These are phyloP conservation scores for Fistularia commersonii DNA, from an alignment of 2,797 vertebrate species.

Conservation along the genomic window DNA sequence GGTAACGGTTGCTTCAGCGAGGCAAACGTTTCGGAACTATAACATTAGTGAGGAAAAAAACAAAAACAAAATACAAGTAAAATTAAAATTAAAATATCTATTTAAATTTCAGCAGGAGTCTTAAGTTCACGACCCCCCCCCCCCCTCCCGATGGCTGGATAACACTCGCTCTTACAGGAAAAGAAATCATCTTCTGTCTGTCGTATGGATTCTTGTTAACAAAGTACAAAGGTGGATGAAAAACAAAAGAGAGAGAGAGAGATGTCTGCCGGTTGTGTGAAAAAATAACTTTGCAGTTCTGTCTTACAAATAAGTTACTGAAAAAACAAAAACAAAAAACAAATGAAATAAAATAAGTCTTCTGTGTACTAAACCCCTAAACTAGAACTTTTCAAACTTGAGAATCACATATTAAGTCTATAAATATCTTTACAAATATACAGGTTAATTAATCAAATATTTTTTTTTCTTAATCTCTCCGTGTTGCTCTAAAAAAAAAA, in stretches of 20 bases:
- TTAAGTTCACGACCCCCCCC: conserved; percentile 14
- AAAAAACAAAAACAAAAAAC: no score
- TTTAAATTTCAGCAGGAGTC: conserved; percentile 14
- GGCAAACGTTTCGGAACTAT: conserved; percentile 74
- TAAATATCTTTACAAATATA: conserved; percentile 99
- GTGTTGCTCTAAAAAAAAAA: no score
- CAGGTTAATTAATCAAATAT: conserved; percentile 87
- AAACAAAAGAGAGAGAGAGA: conserved; percentile 46
- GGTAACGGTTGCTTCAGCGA: conserved; percentile 73
- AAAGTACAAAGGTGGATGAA: conserved; percentile 74
- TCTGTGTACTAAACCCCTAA: conserved; percentile 82
- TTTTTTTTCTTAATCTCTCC: conserved; percentile 74
- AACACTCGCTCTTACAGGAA: conserved; percentile 52
- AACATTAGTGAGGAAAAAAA: conserved; percentile 43
- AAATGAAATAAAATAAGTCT: conserved; percentile 68
- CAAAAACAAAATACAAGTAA: no score
- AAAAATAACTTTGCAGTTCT: conserved; percentile 72
- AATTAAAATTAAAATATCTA: no score
- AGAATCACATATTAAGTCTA: conserved; percentile 85
- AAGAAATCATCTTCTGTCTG: conserved; percentile 29
- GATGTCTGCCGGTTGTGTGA: conserved; percentile 57
- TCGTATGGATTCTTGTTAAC: conserved; percentile 77
- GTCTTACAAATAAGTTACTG: conserved; percentile 93
- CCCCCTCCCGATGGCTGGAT: conserved; percentile 38
- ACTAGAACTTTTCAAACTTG: conserved; percentile 76